A percentile compares a stretch with the other conserved stretches of the same genome.
Evolutionary conservation across 2,113 vertebrate species (phyloP).

Genomic region (Madoqua kirkii): DNA sequence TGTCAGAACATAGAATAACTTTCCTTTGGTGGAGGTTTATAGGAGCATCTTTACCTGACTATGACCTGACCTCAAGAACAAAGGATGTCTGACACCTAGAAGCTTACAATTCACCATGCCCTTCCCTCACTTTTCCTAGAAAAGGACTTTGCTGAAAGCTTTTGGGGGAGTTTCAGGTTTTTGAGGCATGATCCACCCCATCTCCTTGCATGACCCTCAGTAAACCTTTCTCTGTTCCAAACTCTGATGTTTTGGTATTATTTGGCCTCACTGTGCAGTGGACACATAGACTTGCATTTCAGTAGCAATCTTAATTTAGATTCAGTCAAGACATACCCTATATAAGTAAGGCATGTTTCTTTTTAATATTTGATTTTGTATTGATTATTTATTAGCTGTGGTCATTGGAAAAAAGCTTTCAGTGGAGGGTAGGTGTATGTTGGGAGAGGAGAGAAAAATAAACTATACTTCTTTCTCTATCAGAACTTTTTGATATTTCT

Average conservation of each 20-base stretch:
- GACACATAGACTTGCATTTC: not conserved
- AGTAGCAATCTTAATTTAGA: not conserved
- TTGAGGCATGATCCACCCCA: not conserved
- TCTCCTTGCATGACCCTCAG: not conserved
- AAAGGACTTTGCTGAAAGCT: not conserved
- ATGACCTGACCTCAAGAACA: not conserved
- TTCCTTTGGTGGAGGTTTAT: not conserved
- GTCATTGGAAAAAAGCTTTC: not conserved
- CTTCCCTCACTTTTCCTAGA: not conserved
- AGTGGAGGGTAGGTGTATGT: not conserved
- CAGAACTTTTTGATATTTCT: not conserved
- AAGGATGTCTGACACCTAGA: not conserved
- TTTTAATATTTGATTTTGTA: not conserved
- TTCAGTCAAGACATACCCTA: not conserved
- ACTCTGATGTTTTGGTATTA: not conserved
- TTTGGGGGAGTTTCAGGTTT: not conserved
- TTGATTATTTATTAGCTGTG: not conserved
- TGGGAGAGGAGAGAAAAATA: not conserved
- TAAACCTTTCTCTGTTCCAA: not conserved
- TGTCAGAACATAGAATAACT: not conserved
- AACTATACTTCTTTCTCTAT: not conserved
- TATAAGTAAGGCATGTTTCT: not conserved
- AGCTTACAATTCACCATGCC: not conserved
- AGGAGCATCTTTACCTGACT: not conserved
- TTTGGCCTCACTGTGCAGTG: not conserved